Evolutionary conservation across 37 sponge, comb jelly and placozoan species (phyloP).

Genomic region (Chondrilla cf. caribensis): DNA sequence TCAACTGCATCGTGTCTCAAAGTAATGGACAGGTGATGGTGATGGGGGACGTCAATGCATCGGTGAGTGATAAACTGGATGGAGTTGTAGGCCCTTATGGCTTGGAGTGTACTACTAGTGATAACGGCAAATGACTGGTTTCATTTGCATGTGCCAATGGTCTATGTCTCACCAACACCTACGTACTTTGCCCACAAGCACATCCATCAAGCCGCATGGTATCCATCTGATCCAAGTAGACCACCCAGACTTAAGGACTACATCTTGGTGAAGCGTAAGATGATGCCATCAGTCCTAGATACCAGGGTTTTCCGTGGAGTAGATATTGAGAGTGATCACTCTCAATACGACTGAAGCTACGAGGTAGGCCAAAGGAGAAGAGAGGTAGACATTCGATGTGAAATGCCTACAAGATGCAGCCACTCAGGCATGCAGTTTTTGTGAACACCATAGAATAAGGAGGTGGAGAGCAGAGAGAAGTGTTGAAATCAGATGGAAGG

Average conservation of each 20-base stretch:
- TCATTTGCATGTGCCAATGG: slow-evolving; percentile 22
- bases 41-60: slow-evolving; percentile 8
- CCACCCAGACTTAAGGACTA: slow-evolving; percentile 18
- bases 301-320: slow-evolving; percentile 2
- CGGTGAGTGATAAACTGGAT: background rate
- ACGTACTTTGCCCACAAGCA: slow-evolving; percentile 3
- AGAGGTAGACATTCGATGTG: slow-evolving; percentile 1
- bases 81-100: slow-evolving; percentile 11
- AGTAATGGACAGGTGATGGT: slow-evolving; percentile 14
- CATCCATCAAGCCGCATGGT: slow-evolving; percentile 18
- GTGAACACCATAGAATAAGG: background rate
- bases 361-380: background rate
- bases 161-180: slow-evolving; percentile 5
- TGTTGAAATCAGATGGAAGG: slow-evolving; percentile 3
- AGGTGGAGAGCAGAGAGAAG: background rate
- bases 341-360: background rate
- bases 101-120: background rate
- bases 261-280: background rate
- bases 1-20: background rate
- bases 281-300: slow-evolving; percentile 1
- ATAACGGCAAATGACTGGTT: slow-evolving; percentile 5
- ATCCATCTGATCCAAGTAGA: background rate
- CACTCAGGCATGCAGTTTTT: background rate
- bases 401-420: background rate
- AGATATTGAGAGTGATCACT: slow-evolving; percentile 18